Base-by-base conservation (phyloP, 2,888 invertebrate genomes). In the Carterocephalus palaemon region DNA sequence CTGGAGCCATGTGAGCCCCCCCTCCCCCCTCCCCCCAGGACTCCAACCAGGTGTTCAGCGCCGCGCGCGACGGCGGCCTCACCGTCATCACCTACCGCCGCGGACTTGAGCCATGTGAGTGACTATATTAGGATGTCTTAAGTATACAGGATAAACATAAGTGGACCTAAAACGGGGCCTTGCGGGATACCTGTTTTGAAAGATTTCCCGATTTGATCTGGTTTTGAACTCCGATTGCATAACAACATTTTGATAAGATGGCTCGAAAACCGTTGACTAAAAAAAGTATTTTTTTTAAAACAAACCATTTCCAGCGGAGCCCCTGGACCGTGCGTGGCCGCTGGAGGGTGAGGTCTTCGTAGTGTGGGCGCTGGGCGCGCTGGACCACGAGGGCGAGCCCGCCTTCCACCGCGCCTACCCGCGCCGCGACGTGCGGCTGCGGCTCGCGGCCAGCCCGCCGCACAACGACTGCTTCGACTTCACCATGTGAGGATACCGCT, bases 351-450 rank as follows among this genome's bases (percentile, higher is more conserved):
- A 88, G 52, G 81, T 92, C 48, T 92, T 89, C 64, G 88, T 92
- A 9, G 90, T 96, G 43, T 97, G 96, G 96, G 95, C 96, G 1
- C 77, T 96, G 42, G 97, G 97, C 2, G 88, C 90, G 52, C 79
- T 96, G 54, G 95, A 95, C 71, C 87, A 89, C 15, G 92, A 90
- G 56, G 90, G 90, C 49, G 94, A 95, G 68, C 96, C 96, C 0
- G 91, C 92, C 53, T 95, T 93, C 79, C 97, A 97, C 71, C 92
- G 93, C 41, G 76, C 91, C 46, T 95, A 93, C 78, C 94, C 93
- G 5, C 92, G 92, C 68, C 87, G 88, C 13, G 90, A 93, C 75
- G 82, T 94, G 3, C 75, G 86, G 50, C 80, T 96, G 7, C 88
- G 92, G 49, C 88, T 96, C 15, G 89, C 88, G 46, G 88, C 90